A percentile compares a stretch with the other conserved stretches of the same genome.
These are phyloP conservation scores for Nasonovia ribisnigri DNA, from an alignment of 2,888 invertebrate genomes.

Conservation along the genomic window DNA sequence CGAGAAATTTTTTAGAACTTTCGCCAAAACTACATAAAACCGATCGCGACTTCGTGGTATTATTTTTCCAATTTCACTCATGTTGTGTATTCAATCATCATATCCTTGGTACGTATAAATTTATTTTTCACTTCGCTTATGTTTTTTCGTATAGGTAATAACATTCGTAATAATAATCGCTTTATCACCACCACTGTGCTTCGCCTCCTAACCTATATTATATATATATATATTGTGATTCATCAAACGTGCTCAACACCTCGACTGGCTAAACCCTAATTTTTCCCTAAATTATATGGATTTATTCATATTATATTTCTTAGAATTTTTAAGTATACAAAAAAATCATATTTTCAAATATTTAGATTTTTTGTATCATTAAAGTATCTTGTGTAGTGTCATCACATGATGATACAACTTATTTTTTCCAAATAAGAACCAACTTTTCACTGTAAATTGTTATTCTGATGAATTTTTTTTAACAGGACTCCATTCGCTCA, in stretches of 20 bases:
- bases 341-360: not conserved
- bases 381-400: not conserved
- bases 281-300: not conserved
- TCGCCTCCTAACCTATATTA: not conserved
- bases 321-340: not conserved
- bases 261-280: not conserved
- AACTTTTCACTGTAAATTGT: not conserved
- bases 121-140: not conserved
- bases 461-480: not conserved
- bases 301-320: not conserved
- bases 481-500: too few relatives aligned
- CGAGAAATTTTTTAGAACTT: not conserved
- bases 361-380: not conserved
- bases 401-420: not conserved
- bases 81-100: not conserved
- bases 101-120: not conserved
- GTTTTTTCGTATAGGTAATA: not conserved
- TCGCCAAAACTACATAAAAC: not conserved
- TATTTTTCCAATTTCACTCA: constrained; percentile 39
- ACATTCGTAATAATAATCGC: not conserved
- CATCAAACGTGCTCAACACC: not conserved
- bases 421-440: not conserved
- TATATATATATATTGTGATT: not conserved
- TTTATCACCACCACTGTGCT: not conserved
- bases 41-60: not conserved